Conservation (phyloP, 2,888 invertebrate genomes). For the Tuta absoluta region DNA sequence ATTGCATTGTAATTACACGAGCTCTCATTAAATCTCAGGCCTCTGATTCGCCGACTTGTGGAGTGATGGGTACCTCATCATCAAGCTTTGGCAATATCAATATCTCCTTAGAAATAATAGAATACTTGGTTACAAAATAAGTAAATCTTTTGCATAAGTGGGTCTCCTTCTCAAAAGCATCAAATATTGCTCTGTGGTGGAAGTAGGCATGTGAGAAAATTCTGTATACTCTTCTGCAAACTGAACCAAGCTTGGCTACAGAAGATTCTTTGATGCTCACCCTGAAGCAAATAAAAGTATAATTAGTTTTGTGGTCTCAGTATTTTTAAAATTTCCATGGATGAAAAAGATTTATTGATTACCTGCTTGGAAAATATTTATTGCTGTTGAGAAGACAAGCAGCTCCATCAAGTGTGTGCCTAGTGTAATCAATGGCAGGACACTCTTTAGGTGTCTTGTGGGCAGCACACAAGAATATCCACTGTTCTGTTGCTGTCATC, state of each 20-base stretch:
- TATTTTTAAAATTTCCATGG: background rate
- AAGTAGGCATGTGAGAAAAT: slow-evolving; percentile 99
- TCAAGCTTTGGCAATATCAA: slow-evolving; percentile 98
- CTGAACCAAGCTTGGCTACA: slow-evolving; percentile 98
- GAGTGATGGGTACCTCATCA: slow-evolving; percentile 83
- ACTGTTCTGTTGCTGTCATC: slow-evolving; percentile 99
- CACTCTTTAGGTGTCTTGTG: slow-evolving; percentile 99
- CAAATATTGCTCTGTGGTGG: slow-evolving; percentile 97
- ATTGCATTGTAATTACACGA: slow-evolving; percentile 35
- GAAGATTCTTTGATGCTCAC: slow-evolving; percentile 99
- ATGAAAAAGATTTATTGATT: slow-evolving; percentile 37
- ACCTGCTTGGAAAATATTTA: slow-evolving; percentile 99
- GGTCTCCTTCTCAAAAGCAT: slow-evolving; percentile 98
- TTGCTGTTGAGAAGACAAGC: slow-evolving; percentile 99
- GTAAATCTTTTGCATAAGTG: slow-evolving; percentile 98
- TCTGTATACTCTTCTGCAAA: slow-evolving; percentile 98
- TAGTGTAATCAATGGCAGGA: slow-evolving; percentile 99
- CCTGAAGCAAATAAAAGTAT: slow-evolving; percentile 76
- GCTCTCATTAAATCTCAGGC: slow-evolving; percentile 59
- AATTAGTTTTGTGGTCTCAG: background rate
- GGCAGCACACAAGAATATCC: slow-evolving; percentile 99
- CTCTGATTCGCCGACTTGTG: slow-evolving; percentile 77
- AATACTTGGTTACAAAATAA: slow-evolving; percentile 98
- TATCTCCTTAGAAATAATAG: slow-evolving; percentile 98
- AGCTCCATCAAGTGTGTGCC: slow-evolving; percentile 99